Base-by-base conservation (phyloP, 2,113 vertebrate species). In the Zeus faber region DNA sequence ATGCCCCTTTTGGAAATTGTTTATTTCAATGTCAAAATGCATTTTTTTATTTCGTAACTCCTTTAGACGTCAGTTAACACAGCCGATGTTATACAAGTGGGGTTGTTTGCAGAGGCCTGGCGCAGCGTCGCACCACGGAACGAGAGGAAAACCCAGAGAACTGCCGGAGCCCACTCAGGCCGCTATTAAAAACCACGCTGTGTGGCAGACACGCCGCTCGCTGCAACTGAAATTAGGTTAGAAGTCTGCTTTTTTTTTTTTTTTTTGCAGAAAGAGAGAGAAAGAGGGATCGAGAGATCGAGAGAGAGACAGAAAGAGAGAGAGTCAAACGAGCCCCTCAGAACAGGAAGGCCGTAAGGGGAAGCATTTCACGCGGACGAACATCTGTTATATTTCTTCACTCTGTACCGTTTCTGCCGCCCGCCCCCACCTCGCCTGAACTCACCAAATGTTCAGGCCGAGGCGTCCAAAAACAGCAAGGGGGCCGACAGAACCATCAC, bases 351-450 rank as follows among this genome's bases (percentile, higher is more conserved):
- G 70, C 58, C 76, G 76, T 70, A 75, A 49, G 74, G 78, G 74
- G 71, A 85, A 81, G 76, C 53, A 76, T 65, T 74, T 84, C 67
- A 79, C 65, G 84, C 74, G 70, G 51, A 57, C 78, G 23, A 85
- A 74, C 79, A 87, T 81, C 81, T 88, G 81, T 75, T 85, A 81
- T 63, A 70, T 65, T 78, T 82, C 64, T 86, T 72, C 45, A 67
- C 62, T 62, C 62, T 51, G 44, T 53, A 25, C 62, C 63, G 45
- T 3, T 45, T 44, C 68, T 55, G 24, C 4, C 21, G 21, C 77
- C 75, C 68, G 67, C 68, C 79, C 11, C 39, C 39, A 60, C 27
- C 72, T 49, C 56, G 54, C 20, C 75, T 68, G 70, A 77, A 20
- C 75, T 64, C 67, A 77, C 63, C 71, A 76, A 82, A 82, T 63